Percentiles rank a stretch among this genome's conserved stretches.
These are phyloP conservation scores for Phaonia tiefii DNA, from an alignment of 2,888 invertebrate species.

Conservation along the genomic window DNA sequence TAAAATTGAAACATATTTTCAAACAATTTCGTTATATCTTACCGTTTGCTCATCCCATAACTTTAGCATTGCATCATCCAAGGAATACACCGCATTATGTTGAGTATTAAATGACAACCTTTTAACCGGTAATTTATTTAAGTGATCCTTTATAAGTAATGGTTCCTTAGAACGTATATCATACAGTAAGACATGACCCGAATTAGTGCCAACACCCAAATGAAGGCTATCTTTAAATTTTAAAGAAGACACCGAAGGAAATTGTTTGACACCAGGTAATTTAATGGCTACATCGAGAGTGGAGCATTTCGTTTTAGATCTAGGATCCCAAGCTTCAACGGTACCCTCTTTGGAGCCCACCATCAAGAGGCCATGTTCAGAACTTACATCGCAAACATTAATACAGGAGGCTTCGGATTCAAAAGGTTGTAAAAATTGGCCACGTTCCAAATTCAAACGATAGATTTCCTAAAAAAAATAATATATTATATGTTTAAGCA, in stretches of 20 bases:
- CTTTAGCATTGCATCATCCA: conserved; percentile 93
- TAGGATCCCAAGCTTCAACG: conserved; percentile 98
- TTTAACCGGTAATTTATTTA: conserved; percentile 95
- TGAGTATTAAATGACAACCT: conserved; percentile 91
- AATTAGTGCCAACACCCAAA: conserved; percentile 94
- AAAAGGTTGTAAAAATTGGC: conserved; percentile 94
- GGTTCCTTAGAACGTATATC: conserved; percentile 96
- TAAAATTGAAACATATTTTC: background rate
- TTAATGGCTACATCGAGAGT: conserved; percentile 91
- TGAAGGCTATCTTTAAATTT: conserved; percentile 88
- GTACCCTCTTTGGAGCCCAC: conserved; percentile 94
- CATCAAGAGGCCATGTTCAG: conserved; percentile 91
- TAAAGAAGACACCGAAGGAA: conserved; percentile 84
- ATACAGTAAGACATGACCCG: conserved; percentile 96
- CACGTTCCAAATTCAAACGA: conserved; percentile 96
- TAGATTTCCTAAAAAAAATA: conserved; percentile 90
- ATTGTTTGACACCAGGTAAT: conserved; percentile 82
- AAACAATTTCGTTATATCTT: conserved; percentile 74
- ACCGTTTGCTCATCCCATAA: conserved; percentile 94
- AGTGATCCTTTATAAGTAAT: conserved; percentile 94
- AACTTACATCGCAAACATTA: conserved; percentile 93
- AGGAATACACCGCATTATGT: conserved; percentile 91
- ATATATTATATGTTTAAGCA: too few species aligned
- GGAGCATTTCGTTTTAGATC: conserved; percentile 88
- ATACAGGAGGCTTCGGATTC: conserved; percentile 87